phyloP scores from a whole-genome alignment of 2,888 invertebrate genomes.

The Pardosa pseudoannulata region DNA sequence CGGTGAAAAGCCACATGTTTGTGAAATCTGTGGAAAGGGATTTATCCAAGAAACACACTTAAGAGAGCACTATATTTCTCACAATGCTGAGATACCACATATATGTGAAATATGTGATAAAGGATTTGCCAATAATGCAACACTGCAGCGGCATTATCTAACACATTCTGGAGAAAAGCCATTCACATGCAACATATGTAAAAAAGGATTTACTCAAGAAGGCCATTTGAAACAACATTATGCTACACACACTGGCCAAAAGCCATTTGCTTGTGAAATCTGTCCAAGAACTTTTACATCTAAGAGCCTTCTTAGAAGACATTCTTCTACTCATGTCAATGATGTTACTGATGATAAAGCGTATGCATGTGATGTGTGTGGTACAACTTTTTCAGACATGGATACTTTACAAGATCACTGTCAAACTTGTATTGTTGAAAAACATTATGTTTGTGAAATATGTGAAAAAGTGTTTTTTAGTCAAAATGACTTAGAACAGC shows the following conservation, averaged over 20 bases:
- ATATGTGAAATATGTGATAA: conserved; percentile 58
- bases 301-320: conserved; percentile 42
- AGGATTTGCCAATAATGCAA: conserved; percentile 64
- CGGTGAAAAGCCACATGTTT: conserved; percentile 58
- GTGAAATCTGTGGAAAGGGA: conserved; percentile 57
- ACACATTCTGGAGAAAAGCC: conserved; percentile 56
- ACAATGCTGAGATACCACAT: conserved; percentile 59
- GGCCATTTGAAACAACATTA: conserved; percentile 56
- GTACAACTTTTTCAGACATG: conserved; percentile 26
- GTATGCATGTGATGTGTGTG: conserved; percentile 41
- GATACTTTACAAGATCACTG: conserved; percentile 45
- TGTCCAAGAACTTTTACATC: conserved; percentile 46
- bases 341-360: conserved; percentile 1
- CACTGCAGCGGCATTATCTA: conserved; percentile 41
- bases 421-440: conserved; percentile 41
- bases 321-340: conserved; percentile 26
- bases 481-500: conserved; percentile 57
- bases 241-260: conserved; percentile 41
- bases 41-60: conserved; percentile 62
- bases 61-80: conserved; percentile 56
- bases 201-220: conserved; percentile 49
- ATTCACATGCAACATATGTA: conserved; percentile 38
- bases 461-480: conserved; percentile 55
- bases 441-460: conserved; percentile 45
- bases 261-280: conserved; percentile 35